Percentiles rank a stretch among this genome's conserved stretches.
Conservation (phyloP, 2,888 invertebrate species). For the Mimachlamys varia region DNA sequence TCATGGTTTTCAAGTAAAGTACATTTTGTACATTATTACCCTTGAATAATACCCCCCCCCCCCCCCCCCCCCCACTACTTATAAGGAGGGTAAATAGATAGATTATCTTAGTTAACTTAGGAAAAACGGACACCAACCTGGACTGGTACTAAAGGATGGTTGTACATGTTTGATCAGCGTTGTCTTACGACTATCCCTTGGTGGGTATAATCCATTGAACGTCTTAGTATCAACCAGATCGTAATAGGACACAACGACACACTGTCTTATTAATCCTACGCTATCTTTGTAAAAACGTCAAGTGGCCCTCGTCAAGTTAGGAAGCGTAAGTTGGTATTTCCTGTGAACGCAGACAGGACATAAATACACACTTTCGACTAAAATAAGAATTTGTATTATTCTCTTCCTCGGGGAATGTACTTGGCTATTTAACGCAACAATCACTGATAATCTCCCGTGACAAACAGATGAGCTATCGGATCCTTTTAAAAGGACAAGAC, state of each 20-base stretch:
- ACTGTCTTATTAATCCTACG: neutral
- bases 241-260: too few relatives aligned
- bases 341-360: neutral
- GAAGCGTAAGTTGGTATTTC: conserved; percentile 1
- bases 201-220: neutral
- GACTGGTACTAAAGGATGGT: too few relatives aligned
- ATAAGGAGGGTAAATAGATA: too few relatives aligned
- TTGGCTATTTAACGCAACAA: neutral
- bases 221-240: neutral
- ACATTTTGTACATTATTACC: too few relatives aligned
- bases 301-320: neutral
- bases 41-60: too few relatives aligned
- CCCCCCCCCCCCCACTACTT: too few relatives aligned
- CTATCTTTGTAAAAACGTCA: neutral
- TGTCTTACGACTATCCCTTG: neutral
- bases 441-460: neutral
- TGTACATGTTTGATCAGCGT: neutral
- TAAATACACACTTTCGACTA: neutral
- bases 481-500: neutral
- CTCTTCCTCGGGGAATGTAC: neutral
- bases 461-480: neutral
- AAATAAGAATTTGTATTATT: neutral
- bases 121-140: too few relatives aligned
- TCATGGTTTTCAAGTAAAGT: too few relatives aligned
- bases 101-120: too few relatives aligned